Percentiles rank a stretch among this genome's conserved stretches.
phyloP scores from a whole-genome alignment of 2,113 vertebrate genomes.

The Carassius auratus region DNA sequence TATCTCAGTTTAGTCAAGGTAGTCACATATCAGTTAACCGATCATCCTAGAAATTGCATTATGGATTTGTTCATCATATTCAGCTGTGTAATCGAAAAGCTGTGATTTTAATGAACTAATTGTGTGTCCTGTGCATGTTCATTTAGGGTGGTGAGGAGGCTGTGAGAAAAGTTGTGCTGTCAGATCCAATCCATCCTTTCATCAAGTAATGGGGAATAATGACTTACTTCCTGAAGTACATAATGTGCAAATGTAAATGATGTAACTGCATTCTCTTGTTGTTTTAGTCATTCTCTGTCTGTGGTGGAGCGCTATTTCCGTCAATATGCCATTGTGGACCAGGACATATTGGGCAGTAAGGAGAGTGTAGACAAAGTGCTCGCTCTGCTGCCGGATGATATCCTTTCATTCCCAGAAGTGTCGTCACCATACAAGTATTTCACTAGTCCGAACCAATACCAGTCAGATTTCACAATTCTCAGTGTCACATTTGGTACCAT shows the following conservation, averaged over 20 bases:
- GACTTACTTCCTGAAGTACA: neutral
- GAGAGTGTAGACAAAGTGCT: conserved; percentile 87
- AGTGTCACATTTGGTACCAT: neutral
- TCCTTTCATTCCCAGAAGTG: conserved; percentile 73
- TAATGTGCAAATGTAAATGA: neutral
- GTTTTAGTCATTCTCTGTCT: conserved; percentile 77
- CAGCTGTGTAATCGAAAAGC: neutral
- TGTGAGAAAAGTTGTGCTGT: conserved; percentile 87
- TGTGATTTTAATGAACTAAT: conserved; percentile 34
- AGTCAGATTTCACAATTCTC: neutral
- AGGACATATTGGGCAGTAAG: conserved; percentile 87
- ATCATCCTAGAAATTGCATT: neutral
- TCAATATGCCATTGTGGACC: conserved; percentile 81
- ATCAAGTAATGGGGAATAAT: conserved; percentile 77
- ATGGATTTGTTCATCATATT: neutral
- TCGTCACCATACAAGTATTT: neutral
- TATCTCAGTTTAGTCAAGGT: conserved; percentile 93
- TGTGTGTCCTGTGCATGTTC: conserved; percentile 20
- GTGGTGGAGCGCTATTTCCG: conserved; percentile 84
- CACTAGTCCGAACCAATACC: neutral
- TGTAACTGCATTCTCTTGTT: neutral
- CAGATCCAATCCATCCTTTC: conserved; percentile 87
- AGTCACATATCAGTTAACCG: conserved; percentile 16
- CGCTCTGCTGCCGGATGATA: conserved; percentile 87
- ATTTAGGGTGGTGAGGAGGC: conserved; percentile 86